These are phyloP conservation scores for Coronaproctus castanopsis DNA, from an alignment of 2,888 invertebrate genomes.

Conservation along the genomic window DNA sequence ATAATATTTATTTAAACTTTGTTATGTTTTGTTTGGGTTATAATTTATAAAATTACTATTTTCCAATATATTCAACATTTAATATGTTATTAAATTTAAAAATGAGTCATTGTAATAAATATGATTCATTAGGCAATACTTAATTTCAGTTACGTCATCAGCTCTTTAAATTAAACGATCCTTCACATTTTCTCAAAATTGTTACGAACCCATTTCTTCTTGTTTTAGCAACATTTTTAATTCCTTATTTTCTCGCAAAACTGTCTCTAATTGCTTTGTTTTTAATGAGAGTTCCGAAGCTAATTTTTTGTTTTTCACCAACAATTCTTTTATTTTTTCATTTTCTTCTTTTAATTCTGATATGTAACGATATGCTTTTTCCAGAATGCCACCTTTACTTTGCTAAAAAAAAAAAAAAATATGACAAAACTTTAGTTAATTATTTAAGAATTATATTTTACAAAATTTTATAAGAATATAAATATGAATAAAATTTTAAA, in stretches of 20 bases:
- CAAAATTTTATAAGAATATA: not conserved
- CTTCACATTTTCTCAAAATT: not conserved
- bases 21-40: too few species aligned
- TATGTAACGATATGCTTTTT: slow-evolving; percentile 90
- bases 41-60: too few species aligned
- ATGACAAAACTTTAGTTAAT: slow-evolving; percentile 2
- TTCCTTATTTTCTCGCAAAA: slow-evolving; percentile 47
- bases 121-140: too few species aligned
- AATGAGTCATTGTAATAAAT: too few species aligned
- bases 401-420: slow-evolving; percentile 25
- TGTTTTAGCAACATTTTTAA: slow-evolving; percentile 12
- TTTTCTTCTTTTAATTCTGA: slow-evolving; percentile 59
- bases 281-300: slow-evolving; percentile 46
- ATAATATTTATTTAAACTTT: too few species aligned
- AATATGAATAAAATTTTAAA: too few species aligned
- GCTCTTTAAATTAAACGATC: not conserved
- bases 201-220: not conserved
- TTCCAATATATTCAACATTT: too few species aligned
- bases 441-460: not conserved
- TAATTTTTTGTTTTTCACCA: slow-evolving; percentile 50
- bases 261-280: slow-evolving; percentile 45
- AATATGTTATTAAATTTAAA: too few species aligned
- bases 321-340: slow-evolving; percentile 41
- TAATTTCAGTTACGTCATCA: too few species aligned
- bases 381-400: slow-evolving; percentile 87